Evolutionary conservation across 1,140 invertebrate genomes (phyloP), one percentile per base, ranked within the genome.

Genomic region (Pristionchus pacificus): DNA sequence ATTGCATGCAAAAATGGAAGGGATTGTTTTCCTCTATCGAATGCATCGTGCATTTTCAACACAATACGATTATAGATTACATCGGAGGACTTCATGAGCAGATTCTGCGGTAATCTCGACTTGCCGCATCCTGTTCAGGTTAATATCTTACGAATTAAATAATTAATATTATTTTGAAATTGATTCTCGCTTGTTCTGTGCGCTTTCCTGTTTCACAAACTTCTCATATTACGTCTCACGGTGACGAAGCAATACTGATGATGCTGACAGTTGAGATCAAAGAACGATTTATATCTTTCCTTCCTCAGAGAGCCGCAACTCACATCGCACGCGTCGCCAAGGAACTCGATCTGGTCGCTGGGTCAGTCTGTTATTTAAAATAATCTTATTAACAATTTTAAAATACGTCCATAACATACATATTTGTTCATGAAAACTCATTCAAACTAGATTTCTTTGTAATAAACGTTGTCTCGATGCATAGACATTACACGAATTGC

Each of bases 321-420:
- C 90, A 96, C 81, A 98, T 99, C 83, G 96, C 96, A 0, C 89
- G 91, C 74, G 95, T 93, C 85, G 95, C 96, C 60, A 93, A 95
- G 0, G 95, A 98, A 83, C 85, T 97, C 82, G 95, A 98, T 83
- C 92, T 98, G 82, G 95, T 98, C 14, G 92, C 96, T 71, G 96
- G 96, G 86, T 87, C 81, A 71, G 80, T 49, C 38, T 10, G 38
- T 49, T 49, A 10, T 19, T 10, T 49, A 10, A 49, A 6, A 6
- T 19, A 49, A 6, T 49, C 38, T 49, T 49, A 49, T 49, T 74
- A 1, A 64, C 25, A 59, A 66, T 74, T 28, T 28, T 28, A 62
- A 61, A 61, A 2, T 30, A 24, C 10, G 32, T 15, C 19, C n/a
- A 10, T 14, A 27, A 61, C 15, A 3, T 61, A 15, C 25, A 31